These are phyloP conservation scores for Polyommatus iphigenia DNA, from an alignment of 2,888 invertebrate species.

Conservation along the genomic window DNA sequence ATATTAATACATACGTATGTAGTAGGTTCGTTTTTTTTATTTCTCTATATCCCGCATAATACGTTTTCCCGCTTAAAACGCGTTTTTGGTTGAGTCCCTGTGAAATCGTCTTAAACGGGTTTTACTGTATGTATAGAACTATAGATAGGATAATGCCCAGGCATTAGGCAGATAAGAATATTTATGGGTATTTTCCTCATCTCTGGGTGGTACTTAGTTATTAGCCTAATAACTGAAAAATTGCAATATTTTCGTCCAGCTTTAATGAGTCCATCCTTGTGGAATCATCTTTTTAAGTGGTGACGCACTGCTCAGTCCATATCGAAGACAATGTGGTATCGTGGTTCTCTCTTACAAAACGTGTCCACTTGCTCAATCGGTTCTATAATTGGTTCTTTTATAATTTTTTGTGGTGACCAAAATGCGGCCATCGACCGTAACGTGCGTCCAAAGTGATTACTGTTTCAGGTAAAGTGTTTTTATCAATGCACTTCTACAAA, in stretches of 20 bases:
- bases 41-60: too few relatives aligned
- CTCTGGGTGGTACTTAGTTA: not conserved
- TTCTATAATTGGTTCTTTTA: slow-evolving; percentile 27
- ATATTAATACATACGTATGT: too few relatives aligned
- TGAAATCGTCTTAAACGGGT: too few relatives aligned
- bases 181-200: not conserved
- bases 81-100: too few relatives aligned
- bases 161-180: not conserved
- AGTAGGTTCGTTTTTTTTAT: too few relatives aligned
- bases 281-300: slow-evolving; percentile 34
- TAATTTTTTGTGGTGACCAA: slow-evolving; percentile 30
- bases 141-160: not conserved
- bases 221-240: not conserved
- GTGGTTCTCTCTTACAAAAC: slow-evolving; percentile 33
- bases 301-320: slow-evolving; percentile 34
- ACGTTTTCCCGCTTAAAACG: too few relatives aligned
- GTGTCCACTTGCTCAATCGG: slow-evolving; percentile 19
- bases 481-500: slow-evolving; percentile 1
- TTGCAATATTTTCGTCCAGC: slow-evolving; percentile 17
- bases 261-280: slow-evolving; percentile 17
- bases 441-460: slow-evolving; percentile 13
- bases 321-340: slow-evolving; percentile 34
- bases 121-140: too few relatives aligned
- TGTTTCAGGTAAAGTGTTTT: slow-evolving; percentile 17
- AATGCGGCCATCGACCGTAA: slow-evolving; percentile 31